Evolutionary conservation across 2,113 vertebrate species (phyloP).

Genomic region (Gallinago undulata): DNA sequence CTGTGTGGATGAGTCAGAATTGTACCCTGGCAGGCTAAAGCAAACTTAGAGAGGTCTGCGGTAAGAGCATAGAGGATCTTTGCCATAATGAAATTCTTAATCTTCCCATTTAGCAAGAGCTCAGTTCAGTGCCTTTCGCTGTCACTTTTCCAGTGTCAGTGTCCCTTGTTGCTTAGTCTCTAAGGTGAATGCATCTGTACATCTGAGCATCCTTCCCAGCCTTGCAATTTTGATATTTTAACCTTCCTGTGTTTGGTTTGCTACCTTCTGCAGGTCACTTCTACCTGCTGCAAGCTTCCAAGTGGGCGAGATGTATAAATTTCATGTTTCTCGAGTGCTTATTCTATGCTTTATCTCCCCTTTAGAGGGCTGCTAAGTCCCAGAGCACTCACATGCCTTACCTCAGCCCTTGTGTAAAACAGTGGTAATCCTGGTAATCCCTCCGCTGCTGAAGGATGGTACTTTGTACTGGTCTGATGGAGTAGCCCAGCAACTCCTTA

Average conservation of each 20-base stretch:
- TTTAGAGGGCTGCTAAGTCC: background rate
- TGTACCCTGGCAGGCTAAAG: background rate
- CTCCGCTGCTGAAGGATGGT: background rate
- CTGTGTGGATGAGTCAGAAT: background rate
- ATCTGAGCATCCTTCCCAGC: background rate
- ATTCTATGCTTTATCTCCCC: background rate
- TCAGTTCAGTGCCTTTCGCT: background rate
- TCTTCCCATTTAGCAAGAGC: background rate
- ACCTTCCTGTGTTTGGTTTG: background rate
- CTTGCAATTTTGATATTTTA: background rate
- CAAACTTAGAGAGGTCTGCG: background rate
- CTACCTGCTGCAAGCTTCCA: background rate
- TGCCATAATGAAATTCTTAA: background rate
- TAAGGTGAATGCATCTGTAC: background rate
- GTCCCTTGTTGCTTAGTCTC: background rate
- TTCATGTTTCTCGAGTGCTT: background rate
- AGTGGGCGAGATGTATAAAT: background rate
- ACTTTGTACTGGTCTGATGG: background rate
- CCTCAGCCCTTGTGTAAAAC: background rate
- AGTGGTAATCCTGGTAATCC: conserved; percentile 4
- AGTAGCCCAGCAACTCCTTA: background rate
- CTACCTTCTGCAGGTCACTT: background rate
- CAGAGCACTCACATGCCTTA: background rate
- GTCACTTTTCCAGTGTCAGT: background rate
- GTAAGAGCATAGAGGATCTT: background rate